These are phyloP conservation scores for Diarsia mendica DNA, from an alignment of 2,888 invertebrate genomes.

Conservation along the genomic window DNA sequence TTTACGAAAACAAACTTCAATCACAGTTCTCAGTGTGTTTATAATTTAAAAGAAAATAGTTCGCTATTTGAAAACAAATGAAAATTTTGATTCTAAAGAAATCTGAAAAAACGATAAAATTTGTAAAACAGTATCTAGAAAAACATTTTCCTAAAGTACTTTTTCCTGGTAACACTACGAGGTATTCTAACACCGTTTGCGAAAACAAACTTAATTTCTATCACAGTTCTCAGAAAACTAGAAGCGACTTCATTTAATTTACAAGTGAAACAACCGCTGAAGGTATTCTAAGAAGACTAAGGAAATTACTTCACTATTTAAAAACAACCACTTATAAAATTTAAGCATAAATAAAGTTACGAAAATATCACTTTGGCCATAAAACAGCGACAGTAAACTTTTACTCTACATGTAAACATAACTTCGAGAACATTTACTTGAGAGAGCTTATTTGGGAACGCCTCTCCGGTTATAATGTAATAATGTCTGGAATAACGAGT, in stretches of 20 bases:
- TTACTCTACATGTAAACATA: constrained; percentile 15
- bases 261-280: constrained; percentile 9
- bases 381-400: constrained; percentile 44
- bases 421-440: constrained; percentile 27
- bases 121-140: not conserved
- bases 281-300: constrained; percentile 17
- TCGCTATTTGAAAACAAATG: no score
- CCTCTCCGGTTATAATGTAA: constrained; percentile 21
- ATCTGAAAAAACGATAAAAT: not conserved
- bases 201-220: constrained; percentile 7
- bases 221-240: not conserved
- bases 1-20: no score
- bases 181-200: constrained; percentile 3
- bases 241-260: not conserved
- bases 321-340: constrained; percentile 24
- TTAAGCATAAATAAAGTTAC: constrained; percentile 46
- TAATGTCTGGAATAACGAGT: constrained; percentile 9
- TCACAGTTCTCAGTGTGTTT: no score
- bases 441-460: constrained; percentile 26
- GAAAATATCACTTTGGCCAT: constrained; percentile 31
- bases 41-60: no score
- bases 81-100: not conserved
- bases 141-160: not conserved
- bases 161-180: not conserved
- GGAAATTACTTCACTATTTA: constrained; percentile 17